These are phyloP conservation scores for Chrysolophus pictus DNA, from an alignment of 2,797 vertebrate species.

Conservation along the genomic window DNA sequence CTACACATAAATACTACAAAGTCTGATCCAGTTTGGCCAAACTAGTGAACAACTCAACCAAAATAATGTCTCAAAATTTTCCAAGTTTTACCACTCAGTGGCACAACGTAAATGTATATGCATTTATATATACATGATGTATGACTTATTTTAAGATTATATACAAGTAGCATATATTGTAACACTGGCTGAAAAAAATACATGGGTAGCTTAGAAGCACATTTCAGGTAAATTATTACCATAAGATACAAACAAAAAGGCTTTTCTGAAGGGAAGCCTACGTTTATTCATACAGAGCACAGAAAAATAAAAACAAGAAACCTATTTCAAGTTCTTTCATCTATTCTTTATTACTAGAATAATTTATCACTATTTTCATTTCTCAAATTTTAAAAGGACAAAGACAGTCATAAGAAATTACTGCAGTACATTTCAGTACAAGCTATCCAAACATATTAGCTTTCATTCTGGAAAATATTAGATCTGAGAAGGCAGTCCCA, in stretches of 20 bases:
- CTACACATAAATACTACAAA: neutral
- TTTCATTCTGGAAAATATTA: neutral
- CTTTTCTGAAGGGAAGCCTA: neutral
- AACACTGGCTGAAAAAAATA: neutral
- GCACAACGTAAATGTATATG: neutral
- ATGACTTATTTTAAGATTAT: too few species aligned
- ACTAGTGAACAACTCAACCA: neutral
- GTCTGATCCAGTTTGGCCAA: neutral
- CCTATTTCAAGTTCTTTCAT: neutral
- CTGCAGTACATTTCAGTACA: neutral
- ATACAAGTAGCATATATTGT: neutral
- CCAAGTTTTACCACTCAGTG: neutral
- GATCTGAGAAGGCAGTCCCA: constrained; percentile 43
- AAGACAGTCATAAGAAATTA: neutral
- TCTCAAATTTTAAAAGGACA: neutral
- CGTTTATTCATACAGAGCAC: neutral
- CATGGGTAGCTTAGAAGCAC: neutral
- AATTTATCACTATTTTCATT: neutral
- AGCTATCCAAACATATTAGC: constrained; percentile 42
- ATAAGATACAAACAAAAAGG: neutral
- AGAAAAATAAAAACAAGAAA: neutral
- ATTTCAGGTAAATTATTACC: neutral
- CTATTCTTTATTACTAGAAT: neutral
- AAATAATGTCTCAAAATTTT: neutral
- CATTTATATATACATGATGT: neutral